phyloP scores from a whole-genome alignment of 2,797 vertebrate genomes.

The Scomberomorus guttatus region DNA sequence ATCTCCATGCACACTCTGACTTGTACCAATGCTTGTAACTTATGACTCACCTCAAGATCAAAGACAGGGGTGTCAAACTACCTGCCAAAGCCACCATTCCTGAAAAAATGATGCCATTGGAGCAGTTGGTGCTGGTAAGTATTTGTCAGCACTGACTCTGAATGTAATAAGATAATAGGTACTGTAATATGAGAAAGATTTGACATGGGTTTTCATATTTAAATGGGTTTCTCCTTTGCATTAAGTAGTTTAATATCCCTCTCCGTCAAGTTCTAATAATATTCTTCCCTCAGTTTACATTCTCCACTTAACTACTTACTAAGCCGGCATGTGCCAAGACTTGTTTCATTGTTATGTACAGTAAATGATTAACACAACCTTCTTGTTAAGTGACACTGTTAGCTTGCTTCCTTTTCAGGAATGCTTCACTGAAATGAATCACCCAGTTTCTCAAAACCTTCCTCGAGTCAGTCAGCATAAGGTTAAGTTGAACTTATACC shows the following conservation, averaged over 20 bases:
- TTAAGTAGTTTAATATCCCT: neutral
- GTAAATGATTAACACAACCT: neutral
- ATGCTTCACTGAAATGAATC: neutral
- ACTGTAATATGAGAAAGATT: constrained; percentile 3
- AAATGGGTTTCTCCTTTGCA: neutral
- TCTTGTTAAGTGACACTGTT: neutral
- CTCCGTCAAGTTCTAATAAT: neutral
- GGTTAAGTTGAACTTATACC: neutral
- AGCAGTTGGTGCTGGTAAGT: constrained; percentile 39
- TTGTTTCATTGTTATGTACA: neutral
- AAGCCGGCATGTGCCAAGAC: neutral
- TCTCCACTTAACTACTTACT: neutral
- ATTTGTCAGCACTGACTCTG: constrained; percentile 45
- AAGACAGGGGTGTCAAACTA: constrained; percentile 56
- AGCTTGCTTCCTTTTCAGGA: neutral
- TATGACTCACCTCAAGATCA: constrained; percentile 72
- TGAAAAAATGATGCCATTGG: constrained; percentile 22
- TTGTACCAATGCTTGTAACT: constrained; percentile 48
- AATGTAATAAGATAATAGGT: neutral
- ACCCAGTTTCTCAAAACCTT: neutral
- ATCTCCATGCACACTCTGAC: constrained; percentile 59
- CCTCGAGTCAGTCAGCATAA: neutral
- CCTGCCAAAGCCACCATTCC: constrained; percentile 43
- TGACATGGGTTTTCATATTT: neutral
- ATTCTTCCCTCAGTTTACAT: neutral